Evolutionary conservation across 2,797 vertebrate genomes (phyloP), one percentile per base, ranked within the genome.

Genomic region (Orientallactaga sibirica): DNA sequence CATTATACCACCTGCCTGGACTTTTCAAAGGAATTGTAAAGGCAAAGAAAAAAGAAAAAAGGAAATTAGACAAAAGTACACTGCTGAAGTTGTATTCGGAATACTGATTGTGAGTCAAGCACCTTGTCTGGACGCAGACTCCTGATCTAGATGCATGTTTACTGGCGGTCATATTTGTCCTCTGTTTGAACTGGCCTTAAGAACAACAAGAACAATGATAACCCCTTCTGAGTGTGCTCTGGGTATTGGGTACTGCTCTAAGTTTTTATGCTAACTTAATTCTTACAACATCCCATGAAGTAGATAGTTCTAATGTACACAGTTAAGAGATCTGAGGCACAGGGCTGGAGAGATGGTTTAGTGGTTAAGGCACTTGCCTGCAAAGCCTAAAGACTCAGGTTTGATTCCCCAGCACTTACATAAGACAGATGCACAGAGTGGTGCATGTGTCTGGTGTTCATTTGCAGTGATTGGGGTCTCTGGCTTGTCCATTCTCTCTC

Each of bases 11-110:
- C 15, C 22, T 20, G 41, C 41, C 73, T 90, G 67, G 18, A 24
- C 25, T 84, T 93, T 92, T 43, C 64, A 88, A 83, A 86, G 48
- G 24, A 20, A 77, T 85, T 67, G 76, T 88, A 92, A 87, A 82
- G 19, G 14, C 33, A 80, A 78, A 66, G 88, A 85, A 9, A 88
- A 85, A 70, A 74, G n/a, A 27, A 74, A 70, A 88, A 78, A 68
- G 11, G 67, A 95, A 94, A 83, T 82, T 43, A 37, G 33, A 37
- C 33, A 92, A 37, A 92, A 61, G 52, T 71, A 66, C 70, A 18
- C n/a, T 70, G 41, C 22, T 52, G 70, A 88, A 43, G 85, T 74
- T 87, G 9, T 87, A 29, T 87, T 90, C 16, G 37, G 11, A 83
- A 43, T 83, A 58, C 61, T 92, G 58, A 90, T 93, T 93, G 75